Evolutionary conservation across 2,888 invertebrate genomes (phyloP).

Genomic region (Microplitis deprimator): DNA sequence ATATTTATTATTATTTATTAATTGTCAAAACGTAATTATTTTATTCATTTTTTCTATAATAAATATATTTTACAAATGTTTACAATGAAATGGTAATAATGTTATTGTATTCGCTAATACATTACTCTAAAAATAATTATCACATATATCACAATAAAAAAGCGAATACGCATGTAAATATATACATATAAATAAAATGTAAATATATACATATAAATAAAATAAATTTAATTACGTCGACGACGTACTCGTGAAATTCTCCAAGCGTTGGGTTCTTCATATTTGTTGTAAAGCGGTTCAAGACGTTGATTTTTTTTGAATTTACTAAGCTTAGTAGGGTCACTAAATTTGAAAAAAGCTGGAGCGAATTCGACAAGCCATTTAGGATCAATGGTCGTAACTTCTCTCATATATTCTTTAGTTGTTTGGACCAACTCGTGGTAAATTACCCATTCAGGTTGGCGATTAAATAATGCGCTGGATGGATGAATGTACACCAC

Average conservation of each 20-base stretch:
- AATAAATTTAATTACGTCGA: conserved; percentile 81
- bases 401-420: conserved; percentile 99
- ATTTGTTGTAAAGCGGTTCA: conserved; percentile 98
- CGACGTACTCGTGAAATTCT: conserved; percentile 94
- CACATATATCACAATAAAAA: too few species aligned
- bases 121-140: too few species aligned
- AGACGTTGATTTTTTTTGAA: too few species aligned
- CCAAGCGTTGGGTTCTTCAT: conserved; percentile 99
- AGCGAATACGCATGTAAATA: too few species aligned
- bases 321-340: conserved; percentile 98
- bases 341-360: conserved; percentile 98
- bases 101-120: too few species aligned
- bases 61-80: too few species aligned
- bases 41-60: too few species aligned
- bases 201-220: too few species aligned
- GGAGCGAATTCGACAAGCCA: conserved; percentile 99
- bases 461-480: conserved; percentile 96
- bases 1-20: too few species aligned
- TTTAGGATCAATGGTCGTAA: conserved; percentile 96
- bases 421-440: conserved; percentile 99
- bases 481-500: conserved; percentile 99
- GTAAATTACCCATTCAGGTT: conserved; percentile 99
- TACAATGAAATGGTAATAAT: too few species aligned
- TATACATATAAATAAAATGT: too few species aligned
- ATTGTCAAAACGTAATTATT: too few species aligned